These are phyloP conservation scores for Drosophila eugracilis DNA, from an alignment of 1,140 invertebrate genomes.

Conservation along the genomic window DNA sequence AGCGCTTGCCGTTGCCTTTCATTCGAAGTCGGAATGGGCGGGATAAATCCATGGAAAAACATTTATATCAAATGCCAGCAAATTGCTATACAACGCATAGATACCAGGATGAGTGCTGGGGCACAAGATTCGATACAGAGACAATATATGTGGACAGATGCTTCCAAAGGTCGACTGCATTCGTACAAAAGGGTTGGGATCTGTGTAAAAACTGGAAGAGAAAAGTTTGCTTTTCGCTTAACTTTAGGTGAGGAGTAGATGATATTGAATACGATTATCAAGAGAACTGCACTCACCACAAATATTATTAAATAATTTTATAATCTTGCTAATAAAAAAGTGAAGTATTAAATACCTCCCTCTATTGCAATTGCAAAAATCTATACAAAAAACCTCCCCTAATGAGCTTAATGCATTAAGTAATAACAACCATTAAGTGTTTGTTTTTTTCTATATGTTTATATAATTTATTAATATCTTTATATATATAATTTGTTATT, in stretches of 20 bases:
- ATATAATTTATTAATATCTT: constrained; percentile 54
- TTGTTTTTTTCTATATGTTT: constrained; percentile 30
- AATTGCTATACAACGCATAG: constrained; percentile 41
- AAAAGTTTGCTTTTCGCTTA: too few species aligned
- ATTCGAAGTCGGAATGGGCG: constrained; percentile 19
- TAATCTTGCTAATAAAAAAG: too few species aligned
- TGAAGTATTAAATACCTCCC: neutral
- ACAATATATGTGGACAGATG: constrained; percentile 29
- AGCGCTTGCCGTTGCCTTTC: constrained; percentile 40
- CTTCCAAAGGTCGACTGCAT: constrained; percentile 17
- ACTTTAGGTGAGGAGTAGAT: too few species aligned
- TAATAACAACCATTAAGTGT: neutral
- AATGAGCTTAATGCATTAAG: neutral
- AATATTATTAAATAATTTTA: too few species aligned
- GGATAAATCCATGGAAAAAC: constrained; percentile 27
- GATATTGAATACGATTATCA: too few species aligned
- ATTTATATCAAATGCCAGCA: constrained; percentile 38
- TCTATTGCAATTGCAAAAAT: neutral
- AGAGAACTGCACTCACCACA: too few species aligned
- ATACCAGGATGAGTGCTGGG: constrained; percentile 8
- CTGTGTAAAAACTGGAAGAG: neutral
- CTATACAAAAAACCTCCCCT: neutral
- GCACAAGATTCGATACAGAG: neutral
- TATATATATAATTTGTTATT: constrained; percentile 53
- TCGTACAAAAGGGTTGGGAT: constrained; percentile 2